These are phyloP conservation scores for Scaptomyza flava DNA, from an alignment of 2,888 invertebrate species.

Conservation along the genomic window DNA sequence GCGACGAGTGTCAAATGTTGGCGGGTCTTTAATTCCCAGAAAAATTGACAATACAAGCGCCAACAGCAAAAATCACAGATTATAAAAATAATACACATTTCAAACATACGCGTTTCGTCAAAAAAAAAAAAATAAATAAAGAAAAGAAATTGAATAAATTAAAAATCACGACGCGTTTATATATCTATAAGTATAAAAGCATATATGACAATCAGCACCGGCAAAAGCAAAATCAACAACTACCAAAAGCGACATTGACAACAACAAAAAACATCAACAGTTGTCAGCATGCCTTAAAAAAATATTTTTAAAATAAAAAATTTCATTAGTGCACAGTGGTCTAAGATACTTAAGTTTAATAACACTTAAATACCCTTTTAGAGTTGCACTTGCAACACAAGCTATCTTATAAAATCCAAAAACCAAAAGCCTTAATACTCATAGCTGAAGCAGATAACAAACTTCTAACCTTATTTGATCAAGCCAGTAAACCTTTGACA, in stretches of 20 bases:
- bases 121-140: slow-evolving; percentile 31
- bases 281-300: slow-evolving; percentile 42
- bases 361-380: background rate
- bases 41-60: slow-evolving; percentile 6
- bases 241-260: slow-evolving; percentile 13
- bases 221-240: slow-evolving; percentile 31
- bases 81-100: slow-evolving; percentile 53
- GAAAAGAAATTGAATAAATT: slow-evolving; percentile 71
- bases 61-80: slow-evolving; percentile 22
- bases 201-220: slow-evolving; percentile 58
- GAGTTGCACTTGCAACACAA: background rate
- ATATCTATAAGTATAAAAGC: slow-evolving; percentile 19
- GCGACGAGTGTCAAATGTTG: slow-evolving; percentile 45
- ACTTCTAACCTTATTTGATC: too few species aligned
- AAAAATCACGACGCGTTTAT: slow-evolving; percentile 63
- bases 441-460: too few species aligned
- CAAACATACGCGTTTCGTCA: slow-evolving; percentile 48
- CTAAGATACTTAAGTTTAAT: background rate
- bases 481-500: too few species aligned
- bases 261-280: slow-evolving; percentile 31
- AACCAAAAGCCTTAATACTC: too few species aligned
- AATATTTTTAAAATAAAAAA: slow-evolving; percentile 28
- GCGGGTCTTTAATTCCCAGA: slow-evolving; percentile 44
- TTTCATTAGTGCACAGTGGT: slow-evolving; percentile 67
- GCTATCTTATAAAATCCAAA: too few species aligned